Evolutionary conservation across 2,888 invertebrate species (phyloP), one percentile per base, ranked within the genome.

Genomic region (Watsonalla binaria): DNA sequence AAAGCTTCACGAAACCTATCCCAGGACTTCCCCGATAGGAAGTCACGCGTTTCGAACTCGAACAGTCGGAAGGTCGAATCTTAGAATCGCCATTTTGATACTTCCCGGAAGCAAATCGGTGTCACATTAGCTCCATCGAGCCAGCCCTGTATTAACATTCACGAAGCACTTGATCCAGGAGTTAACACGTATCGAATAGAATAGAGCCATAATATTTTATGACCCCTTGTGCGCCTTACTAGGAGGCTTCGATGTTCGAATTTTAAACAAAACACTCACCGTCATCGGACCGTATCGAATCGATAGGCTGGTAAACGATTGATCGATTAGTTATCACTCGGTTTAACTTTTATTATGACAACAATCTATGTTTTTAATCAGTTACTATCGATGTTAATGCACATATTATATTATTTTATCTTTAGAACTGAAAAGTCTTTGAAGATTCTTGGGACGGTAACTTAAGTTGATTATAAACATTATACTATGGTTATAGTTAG

Each of bases 181-280:
- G 82, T 85, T 82, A 87, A 85, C 89, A 90, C 90, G 90, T 90
- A 87, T 80, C 80, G 84, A 88, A 90, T 88, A 90, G 88, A 90
- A 90, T 90, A 84, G 90, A 88, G 76, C 80, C 76, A 86, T 90
- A 86, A 90, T 87, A 84, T 89, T 90, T 90, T 84, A 90, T 81
- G 82, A 89, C 79, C 90, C 82, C 89, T 90, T 90, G 90, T 90
- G 76, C 83, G 81, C 90, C 90, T 81, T 90, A 89, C 87, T 75
- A 65, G 89, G 76, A 68, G 66, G 70, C 69, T 72, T 76, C 82
- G 78, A 74, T 80, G 82, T 78, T 84, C 88, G 89, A 86, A 89
- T 87, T 85, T 86, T 84, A 87, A 90, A 85, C 78, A 72, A 80
- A 77, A 74, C 66, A 70, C 63, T 71, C 72, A 69, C 74, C 63